Evolutionary conservation across 2,113 vertebrate species (phyloP).

Genomic region (Phylloscopus trochilus): DNA sequence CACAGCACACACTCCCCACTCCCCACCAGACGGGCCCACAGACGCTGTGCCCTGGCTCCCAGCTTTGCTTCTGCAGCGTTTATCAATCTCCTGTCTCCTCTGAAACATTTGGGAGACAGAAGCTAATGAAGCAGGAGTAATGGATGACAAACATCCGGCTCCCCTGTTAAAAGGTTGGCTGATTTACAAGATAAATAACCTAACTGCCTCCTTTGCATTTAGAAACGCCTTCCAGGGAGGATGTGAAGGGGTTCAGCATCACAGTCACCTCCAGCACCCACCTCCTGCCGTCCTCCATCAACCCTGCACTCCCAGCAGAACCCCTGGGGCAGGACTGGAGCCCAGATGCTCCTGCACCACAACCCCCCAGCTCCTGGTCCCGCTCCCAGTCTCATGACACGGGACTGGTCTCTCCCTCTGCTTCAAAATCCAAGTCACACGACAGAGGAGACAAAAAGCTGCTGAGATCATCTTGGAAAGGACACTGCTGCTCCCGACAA

Average conservation of each 20-base stretch:
- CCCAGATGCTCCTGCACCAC: fast-evolving
- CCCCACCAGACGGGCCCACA: too few species aligned
- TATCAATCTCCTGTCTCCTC: background rate
- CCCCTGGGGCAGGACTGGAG: background rate
- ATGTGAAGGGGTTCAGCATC: fast-evolving
- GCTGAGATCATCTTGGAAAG: conserved; percentile 7
- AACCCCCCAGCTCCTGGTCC: background rate
- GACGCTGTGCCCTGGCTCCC: fast-evolving
- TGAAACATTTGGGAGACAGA: background rate
- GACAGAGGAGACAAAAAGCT: background rate
- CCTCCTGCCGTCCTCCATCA: too few species aligned
- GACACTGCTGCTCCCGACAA: background rate
- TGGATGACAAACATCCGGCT: background rate
- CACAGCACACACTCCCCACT: background rate
- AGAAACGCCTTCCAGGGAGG: background rate
- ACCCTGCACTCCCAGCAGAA: background rate
- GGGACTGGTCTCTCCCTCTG: background rate
- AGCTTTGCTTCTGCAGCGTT: fast-evolving
- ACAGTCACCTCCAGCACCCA: background rate
- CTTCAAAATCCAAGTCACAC: background rate
- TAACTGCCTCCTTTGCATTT: background rate
- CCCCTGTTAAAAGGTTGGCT: background rate
- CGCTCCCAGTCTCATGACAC: background rate
- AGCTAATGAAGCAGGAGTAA: background rate
- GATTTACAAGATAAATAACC: background rate